Evolutionary conservation across 2,888 invertebrate genomes (phyloP).

Genomic region (Formica aserva): DNA sequence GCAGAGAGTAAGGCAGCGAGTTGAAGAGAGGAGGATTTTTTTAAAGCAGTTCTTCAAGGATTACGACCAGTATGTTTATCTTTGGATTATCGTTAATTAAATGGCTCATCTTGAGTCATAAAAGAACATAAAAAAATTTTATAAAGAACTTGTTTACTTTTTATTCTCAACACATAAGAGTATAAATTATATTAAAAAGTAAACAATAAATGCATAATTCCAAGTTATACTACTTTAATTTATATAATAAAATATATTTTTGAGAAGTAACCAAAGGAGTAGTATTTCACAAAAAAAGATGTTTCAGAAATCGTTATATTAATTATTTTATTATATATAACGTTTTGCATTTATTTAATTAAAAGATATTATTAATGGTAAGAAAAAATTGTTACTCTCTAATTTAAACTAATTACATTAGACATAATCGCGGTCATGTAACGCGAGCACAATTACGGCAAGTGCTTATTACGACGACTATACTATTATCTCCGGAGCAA

Average conservation of each 20-base stretch:
- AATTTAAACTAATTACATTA: slow-evolving; percentile 77
- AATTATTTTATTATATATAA: neutral
- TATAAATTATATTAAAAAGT: neutral
- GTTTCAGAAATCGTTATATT: neutral
- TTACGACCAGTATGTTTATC: slow-evolving; percentile 88
- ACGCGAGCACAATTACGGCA: slow-evolving; percentile 90
- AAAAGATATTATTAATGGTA: neutral
- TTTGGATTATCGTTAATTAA: neutral
- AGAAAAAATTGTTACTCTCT: neutral
- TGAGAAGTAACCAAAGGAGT: neutral
- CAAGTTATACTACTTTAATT: slow-evolving; percentile 18
- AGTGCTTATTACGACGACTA: slow-evolving; percentile 89
- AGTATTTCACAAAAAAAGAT: neutral
- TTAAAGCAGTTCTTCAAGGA: slow-evolving; percentile 90
- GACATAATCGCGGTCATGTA: slow-evolving; percentile 91
- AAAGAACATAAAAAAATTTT: neutral
- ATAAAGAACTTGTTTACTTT: neutral
- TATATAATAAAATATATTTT: neutral
- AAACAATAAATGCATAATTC: neutral
- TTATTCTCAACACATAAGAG: neutral
- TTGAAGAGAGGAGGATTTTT: slow-evolving; percentile 88
- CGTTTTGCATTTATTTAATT: neutral
- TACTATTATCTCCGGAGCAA: slow-evolving; percentile 89
- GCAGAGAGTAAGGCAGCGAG: slow-evolving; percentile 88
- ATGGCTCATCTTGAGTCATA: neutral